Evolutionary conservation across 1,140 invertebrate genomes (phyloP), one percentile per base, ranked within the genome.

Genomic region (Papilio polyxenes): DNA sequence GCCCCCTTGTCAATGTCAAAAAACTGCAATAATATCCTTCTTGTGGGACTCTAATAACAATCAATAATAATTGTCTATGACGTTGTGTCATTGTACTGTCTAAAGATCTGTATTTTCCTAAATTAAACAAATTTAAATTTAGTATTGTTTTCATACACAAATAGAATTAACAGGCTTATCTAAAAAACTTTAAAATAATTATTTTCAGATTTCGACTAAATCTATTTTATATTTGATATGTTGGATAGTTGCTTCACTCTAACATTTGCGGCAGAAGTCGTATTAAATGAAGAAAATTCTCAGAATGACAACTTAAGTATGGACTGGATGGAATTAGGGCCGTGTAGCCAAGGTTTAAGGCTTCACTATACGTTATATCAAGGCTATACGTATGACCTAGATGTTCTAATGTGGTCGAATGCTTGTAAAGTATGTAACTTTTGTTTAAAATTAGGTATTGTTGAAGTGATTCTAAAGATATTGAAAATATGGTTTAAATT

Each of bases 351-450:
- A 76, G 91, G 88, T 11, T 75, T 92, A n/a, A 93, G 90, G 77
- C 65, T 94, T 49, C 88, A 90, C 11, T 94, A 93, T 65, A 88
- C 88, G 23, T 80, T 94, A 37, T 92, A 90, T 85, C 89, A 88
- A 37, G 89, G 90, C 15, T 87, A 89, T 40, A 84, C 11, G 20
- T 94, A 84, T 83, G 92, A 93, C 20, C 48, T 92, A 31, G 91
- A 94, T 82, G 83, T 94, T n/a, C 72, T 91, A 17, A 89, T 93
- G 65, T 94, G 91, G 91, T 88, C 92, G 49, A 90, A 92, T 82
- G 85, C 85, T 17, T 88, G 87, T 31, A 94, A 94, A 89, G 92
- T 94, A 82, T 75, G n/a, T 79, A 53, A 37, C 15, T 20, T 53
- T 78, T 15, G 65, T 81, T 40, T 56, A 48, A 20, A 51, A 49